Percentiles rank a stretch among this genome's conserved stretches.
phyloP scores from a whole-genome alignment of 2,797 vertebrate species.

The Eulemur albifrons region DNA sequence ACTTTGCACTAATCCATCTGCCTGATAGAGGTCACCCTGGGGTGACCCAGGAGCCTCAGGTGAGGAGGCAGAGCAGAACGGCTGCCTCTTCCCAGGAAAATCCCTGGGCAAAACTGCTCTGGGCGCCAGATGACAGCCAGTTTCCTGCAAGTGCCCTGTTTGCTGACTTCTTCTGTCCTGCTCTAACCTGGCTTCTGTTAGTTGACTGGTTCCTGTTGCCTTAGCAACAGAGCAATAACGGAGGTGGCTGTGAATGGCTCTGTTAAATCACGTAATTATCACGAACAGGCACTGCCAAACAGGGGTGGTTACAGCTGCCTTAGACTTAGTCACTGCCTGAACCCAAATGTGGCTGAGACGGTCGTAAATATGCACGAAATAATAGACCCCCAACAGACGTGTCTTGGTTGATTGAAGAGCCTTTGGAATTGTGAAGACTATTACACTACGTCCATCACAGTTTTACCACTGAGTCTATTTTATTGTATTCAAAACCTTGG shows the following conservation, averaged over 20 bases:
- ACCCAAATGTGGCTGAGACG: neutral
- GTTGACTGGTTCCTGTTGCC: slow-evolving; percentile 33
- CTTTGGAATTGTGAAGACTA: neutral
- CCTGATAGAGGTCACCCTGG: neutral
- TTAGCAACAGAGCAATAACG: slow-evolving; percentile 32
- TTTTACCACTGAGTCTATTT: neutral
- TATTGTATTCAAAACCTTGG: neutral
- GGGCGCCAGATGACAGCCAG: neutral
- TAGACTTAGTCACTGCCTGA: slow-evolving; percentile 12
- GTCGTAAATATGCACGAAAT: neutral
- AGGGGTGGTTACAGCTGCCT: neutral
- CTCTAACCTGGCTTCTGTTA: slow-evolving; percentile 17
- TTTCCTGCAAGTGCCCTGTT: neutral
- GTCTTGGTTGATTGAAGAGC: neutral
- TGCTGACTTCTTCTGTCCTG: neutral
- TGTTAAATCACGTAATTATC: slow-evolving; percentile 9
- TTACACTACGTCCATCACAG: neutral
- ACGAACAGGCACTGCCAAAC: neutral
- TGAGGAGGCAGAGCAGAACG: neutral
- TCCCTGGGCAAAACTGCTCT: fast-evolving
- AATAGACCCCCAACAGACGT: neutral
- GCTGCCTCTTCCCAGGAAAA: neutral
- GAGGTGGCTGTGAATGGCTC: neutral
- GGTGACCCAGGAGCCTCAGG: neutral
- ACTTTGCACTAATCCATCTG: neutral